Evolutionary conservation across 2,888 invertebrate species (phyloP), one percentile per base, ranked within the genome.

Genomic region (Hanleya hanleyi): DNA sequence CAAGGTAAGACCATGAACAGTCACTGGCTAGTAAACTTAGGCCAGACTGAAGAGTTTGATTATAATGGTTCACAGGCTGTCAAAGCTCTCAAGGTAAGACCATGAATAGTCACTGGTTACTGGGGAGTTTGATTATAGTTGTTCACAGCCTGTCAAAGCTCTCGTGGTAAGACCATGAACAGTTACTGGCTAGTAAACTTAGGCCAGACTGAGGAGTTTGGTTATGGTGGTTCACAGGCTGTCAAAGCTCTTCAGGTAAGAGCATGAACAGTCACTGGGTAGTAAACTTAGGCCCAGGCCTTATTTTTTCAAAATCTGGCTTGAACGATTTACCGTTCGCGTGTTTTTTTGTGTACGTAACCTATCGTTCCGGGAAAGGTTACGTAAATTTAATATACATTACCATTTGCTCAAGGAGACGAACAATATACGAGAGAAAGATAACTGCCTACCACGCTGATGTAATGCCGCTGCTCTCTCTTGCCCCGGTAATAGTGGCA

Each of bases 11-110:
- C n/a, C n/a, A n/a, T n/a, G n/a, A n/a, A n/a, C n/a, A n/a, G n/a
- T n/a, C n/a, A n/a, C n/a, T n/a, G n/a, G n/a, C n/a, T n/a, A n/a
- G n/a, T n/a, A n/a, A n/a, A n/a, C 22, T 29, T 87, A 65, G 87
- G 87, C 41, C 87, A 87, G 67, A 87, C 87, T 35, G 87, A 87
- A 32, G 87, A 87, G 74, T 87, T 87, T 79, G 87, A 87, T 74
- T 87, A 87, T 80, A 83, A 83, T 65, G 87, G 87, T 7, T 85
- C 86, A n/a, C 87, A 87, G 74, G 87, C 86, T 64, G 82, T 87
- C 67, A 87, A 86, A 73, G 86, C 86, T 22, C 77, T 86, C 18
- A 85, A 86, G 83, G 84, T 81, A 37, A 57, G 36, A 12, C 9
- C n/a, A 12, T 32, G 29, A n/a, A 9, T 32, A 41, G 41, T 41